Evolutionary conservation across 2,888 invertebrate genomes (phyloP), one percentile per base, ranked within the genome.

Genomic region (Callyntrura guangdongensis): DNA sequence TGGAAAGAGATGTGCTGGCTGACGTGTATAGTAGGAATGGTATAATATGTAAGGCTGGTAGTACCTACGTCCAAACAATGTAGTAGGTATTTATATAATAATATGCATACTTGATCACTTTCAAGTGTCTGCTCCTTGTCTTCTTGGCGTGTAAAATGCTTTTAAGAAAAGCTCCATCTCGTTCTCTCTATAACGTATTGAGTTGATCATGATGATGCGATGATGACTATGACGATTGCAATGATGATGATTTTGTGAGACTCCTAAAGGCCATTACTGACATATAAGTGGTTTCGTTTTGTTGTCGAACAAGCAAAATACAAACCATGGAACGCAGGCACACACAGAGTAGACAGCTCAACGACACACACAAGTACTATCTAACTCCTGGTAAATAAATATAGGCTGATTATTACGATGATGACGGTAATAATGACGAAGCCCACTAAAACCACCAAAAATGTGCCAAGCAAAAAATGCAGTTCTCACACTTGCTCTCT

Each of bases 401-500:
- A 53, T 53, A 9, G 14, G n/a, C n/a, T 53, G 36, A 36, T 53
- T 53, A 53, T 53, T 53, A 11, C 11, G 53, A 53, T 53, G 53
- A 14, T n/a, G 11, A 53, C 11, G 17, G 20, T 9, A 61, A 61
- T n/a, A 17, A 11, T 74, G 20, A 49, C 2, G 49, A 49, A 74
- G 85, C 72, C 12, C 20, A 45, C 67, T 17, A 36, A 82, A 49
- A 27, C 59, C 27, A 85, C 77, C 72, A 56, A 49, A 59, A 82
- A 88, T 69, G 64, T 49, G 47, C 47, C 64, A 45, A 49, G 12
- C 45, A 72, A 90, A 90, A 90, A 86, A 81, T 85, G 59, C 14
- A 61, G 81, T 85, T 86, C 85, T 90, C 86, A 86, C 90, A 90
- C 86, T 85, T 84, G 88, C 53, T 79, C 77, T 47, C 77, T 47